Conservation (phyloP, 2,797 vertebrate genomes). For the Sciurus vulgaris region DNA sequence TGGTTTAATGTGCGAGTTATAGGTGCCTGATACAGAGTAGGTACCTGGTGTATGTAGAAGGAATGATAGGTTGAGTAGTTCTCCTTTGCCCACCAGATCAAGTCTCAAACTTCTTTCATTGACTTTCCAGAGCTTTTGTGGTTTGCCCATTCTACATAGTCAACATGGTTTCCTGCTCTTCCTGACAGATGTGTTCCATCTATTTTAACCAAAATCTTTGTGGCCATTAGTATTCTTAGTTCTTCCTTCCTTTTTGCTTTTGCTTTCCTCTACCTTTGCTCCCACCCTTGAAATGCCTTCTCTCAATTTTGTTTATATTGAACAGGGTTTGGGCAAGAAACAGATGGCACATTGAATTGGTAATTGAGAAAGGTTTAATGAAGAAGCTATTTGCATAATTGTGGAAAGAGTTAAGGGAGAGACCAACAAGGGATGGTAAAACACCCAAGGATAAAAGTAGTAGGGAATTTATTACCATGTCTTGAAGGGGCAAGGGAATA, state of each 20-base stretch:
- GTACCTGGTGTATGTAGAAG: slow-evolving; percentile 18
- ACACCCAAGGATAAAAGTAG: neutral
- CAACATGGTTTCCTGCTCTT: slow-evolving; percentile 18
- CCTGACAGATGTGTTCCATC: neutral
- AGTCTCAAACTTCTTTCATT: neutral
- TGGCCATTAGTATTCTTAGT: slow-evolving; percentile 9
- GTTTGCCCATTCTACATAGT: slow-evolving; percentile 22
- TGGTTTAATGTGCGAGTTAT: neutral
- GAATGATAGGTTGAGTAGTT: neutral
- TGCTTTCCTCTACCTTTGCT: neutral
- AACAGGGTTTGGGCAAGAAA: slow-evolving; percentile 12
- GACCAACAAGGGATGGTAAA: neutral
- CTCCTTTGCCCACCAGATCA: slow-evolving; percentile 14
- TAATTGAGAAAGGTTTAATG: slow-evolving; percentile 1
- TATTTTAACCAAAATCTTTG: slow-evolving; percentile 18
- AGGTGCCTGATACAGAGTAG: neutral
- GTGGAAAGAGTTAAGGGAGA: neutral
- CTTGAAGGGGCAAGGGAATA: neutral
- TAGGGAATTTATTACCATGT: neutral
- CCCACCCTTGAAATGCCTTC: slow-evolving; percentile 1
- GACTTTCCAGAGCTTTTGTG: neutral
- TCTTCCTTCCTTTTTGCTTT: slow-evolving; percentile 47
- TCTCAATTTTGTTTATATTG: slow-evolving; percentile 47
- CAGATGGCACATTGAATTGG: neutral
- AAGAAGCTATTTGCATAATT: slow-evolving; percentile 25